Percentiles rank a stretch among this genome's conserved stretches.
Conservation (phyloP, 2,113 vertebrate genomes). For the Pelecanoides urinatrix region DNA sequence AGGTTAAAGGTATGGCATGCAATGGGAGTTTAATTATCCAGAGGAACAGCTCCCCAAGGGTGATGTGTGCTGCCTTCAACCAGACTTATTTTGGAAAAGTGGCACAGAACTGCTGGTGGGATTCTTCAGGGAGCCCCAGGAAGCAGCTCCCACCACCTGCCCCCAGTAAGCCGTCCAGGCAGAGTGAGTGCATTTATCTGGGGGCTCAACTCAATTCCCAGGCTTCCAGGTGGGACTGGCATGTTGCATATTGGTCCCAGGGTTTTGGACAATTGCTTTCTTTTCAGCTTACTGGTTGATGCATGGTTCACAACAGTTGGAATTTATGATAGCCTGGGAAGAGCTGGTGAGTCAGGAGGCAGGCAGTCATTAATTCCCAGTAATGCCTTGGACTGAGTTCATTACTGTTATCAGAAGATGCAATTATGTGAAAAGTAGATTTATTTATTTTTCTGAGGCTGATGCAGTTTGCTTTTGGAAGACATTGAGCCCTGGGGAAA, state of each 20-base stretch:
- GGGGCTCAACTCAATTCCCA: not conserved
- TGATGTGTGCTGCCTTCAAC: not conserved
- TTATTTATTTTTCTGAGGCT: constrained; percentile 26
- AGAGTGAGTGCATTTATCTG: accelerated
- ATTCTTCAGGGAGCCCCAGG: not conserved
- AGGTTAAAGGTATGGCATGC: not conserved
- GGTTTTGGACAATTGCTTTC: not conserved
- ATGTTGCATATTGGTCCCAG: not conserved
- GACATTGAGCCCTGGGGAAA: not conserved
- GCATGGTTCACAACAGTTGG: not conserved
- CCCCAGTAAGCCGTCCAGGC: not conserved
- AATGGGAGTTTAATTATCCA: not conserved
- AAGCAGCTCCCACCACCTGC: not conserved
- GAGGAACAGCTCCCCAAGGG: not conserved
- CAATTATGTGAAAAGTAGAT: constrained; percentile 39
- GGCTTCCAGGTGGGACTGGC: not conserved
- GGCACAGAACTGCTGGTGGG: not conserved
- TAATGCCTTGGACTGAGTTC: constrained; percentile 32
- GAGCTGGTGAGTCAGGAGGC: constrained; percentile 25
- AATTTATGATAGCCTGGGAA: constrained; percentile 20
- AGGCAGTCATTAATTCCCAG: constrained; percentile 56
- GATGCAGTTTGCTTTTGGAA: constrained; percentile 22
- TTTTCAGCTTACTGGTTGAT: not conserved
- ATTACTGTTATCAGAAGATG: constrained; percentile 45
- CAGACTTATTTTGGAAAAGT: not conserved